Conservation (phyloP, 2,888 invertebrate genomes). For the Julus scanicus region DNA sequence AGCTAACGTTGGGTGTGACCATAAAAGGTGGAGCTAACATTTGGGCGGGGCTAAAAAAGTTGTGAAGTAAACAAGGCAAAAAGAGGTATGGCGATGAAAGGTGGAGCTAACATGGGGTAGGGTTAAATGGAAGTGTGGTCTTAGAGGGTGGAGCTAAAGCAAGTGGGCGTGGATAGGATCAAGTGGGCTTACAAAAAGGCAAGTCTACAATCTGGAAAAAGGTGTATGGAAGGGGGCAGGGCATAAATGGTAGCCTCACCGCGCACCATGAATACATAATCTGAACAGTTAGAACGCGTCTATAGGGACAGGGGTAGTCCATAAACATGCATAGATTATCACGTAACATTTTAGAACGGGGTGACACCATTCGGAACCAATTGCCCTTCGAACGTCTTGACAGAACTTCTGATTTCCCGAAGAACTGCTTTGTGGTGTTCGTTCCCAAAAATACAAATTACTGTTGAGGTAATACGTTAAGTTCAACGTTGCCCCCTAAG, state of each 20-base stretch:
- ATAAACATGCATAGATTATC: constrained; percentile 38
- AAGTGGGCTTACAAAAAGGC: not conserved
- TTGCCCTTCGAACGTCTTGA: not conserved
- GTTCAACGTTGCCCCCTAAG: constrained; percentile 7
- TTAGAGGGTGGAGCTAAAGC: not conserved
- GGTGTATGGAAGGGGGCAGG: not conserved
- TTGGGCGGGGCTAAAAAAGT: too few species aligned
- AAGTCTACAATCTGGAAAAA: too few species aligned
- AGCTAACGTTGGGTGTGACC: not conserved
- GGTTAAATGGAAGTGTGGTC: not conserved
- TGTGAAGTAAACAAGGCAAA: too few species aligned
- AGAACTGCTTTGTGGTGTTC: not conserved
- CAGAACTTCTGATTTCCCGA: not conserved
- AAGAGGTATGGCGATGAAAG: too few species aligned
- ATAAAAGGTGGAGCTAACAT: too few species aligned
- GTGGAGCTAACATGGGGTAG: not conserved
- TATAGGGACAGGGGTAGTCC: constrained; percentile 15
- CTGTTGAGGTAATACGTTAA: constrained; percentile 16
- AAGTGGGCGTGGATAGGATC: too few species aligned
- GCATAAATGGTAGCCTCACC: not conserved
- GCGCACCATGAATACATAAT: not conserved
- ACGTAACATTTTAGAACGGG: not conserved
- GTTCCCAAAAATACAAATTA: not conserved
- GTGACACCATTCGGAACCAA: not conserved
- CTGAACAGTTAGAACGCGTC: constrained; percentile 23